Conservation (phyloP, 2,113 vertebrate species). For the Pluvialis apricaria region DNA sequence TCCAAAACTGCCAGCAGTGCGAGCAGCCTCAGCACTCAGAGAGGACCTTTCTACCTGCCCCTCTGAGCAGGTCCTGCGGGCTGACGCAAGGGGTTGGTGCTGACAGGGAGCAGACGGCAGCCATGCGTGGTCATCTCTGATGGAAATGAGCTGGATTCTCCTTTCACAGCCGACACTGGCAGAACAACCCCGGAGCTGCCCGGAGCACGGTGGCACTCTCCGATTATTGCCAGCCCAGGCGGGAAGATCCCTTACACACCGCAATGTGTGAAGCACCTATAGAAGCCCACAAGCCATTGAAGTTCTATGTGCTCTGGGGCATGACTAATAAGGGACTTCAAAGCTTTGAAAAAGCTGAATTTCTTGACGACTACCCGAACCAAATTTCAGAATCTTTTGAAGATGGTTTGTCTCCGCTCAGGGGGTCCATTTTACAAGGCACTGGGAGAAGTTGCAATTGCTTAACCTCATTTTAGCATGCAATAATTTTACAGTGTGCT, state of each 20-base stretch:
- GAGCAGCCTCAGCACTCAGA: fast-evolving
- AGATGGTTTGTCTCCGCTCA: not conserved
- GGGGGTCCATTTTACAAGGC: not conserved
- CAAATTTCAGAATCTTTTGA: constrained; percentile 42
- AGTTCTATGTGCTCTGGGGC: not conserved
- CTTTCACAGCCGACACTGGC: fast-evolving
- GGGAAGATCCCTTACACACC: fast-evolving
- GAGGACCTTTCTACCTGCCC: not conserved
- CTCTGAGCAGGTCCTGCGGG: fast-evolving
- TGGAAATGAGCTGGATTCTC: not conserved
- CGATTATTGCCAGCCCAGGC: not conserved
- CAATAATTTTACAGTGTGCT: not conserved
- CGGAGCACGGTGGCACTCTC: fast-evolving
- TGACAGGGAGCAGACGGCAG: not conserved
- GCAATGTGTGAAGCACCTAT: not conserved
- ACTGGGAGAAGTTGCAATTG: not conserved
- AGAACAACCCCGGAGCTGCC: not conserved
- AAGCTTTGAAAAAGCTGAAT: constrained; percentile 9
- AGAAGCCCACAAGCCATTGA: not conserved
- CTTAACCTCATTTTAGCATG: not conserved
- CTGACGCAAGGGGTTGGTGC: fast-evolving
- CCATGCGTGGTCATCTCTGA: fast-evolving
- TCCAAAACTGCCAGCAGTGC: fast-evolving
- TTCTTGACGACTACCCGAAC: not conserved
- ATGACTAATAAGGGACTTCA: not conserved